A percentile compares a stretch with the other conserved stretches of the same genome.
These are phyloP conservation scores for Nasua narica DNA, from an alignment of 2,797 vertebrate genomes.

Conservation along the genomic window DNA sequence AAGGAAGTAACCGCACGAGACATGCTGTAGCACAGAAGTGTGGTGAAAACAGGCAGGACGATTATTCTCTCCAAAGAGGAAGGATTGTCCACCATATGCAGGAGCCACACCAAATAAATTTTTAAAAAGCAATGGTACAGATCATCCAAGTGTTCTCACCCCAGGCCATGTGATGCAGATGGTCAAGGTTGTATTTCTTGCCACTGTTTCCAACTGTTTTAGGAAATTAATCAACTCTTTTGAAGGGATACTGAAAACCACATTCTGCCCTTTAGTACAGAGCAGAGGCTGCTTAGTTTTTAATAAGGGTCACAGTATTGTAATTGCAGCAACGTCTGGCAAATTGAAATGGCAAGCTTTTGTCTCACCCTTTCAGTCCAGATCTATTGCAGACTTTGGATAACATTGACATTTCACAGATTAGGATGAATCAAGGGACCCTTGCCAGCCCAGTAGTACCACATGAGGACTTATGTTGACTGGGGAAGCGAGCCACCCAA, in stretches of 20 bases:
- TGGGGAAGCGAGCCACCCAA: constrained; percentile 7
- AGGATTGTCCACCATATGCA: constrained; percentile 81
- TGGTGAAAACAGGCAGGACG: constrained; percentile 87
- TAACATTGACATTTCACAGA: constrained; percentile 18
- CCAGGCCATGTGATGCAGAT: not conserved
- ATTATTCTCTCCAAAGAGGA: constrained; percentile 89
- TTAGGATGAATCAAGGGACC: constrained; percentile 13
- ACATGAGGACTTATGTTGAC: constrained; percentile 3
- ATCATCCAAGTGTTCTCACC: constrained; percentile 90
- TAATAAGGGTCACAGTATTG: constrained; percentile 21
- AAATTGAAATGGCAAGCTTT: not conserved
- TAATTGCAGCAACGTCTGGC: constrained; percentile 23
- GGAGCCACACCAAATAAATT: constrained; percentile 83
- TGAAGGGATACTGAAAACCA: constrained; percentile 38
- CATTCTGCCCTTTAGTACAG: constrained; percentile 63
- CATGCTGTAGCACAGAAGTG: constrained; percentile 91
- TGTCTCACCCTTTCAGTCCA: not conserved
- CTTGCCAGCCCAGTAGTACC: not conserved
- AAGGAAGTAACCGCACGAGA: constrained; percentile 92
- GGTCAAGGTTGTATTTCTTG: constrained; percentile 50
- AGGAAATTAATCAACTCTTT: constrained; percentile 22
- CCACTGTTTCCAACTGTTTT: constrained; percentile 58
- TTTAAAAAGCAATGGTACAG: constrained; percentile 86
- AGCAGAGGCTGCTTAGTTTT: not conserved
- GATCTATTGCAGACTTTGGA: not conserved